A percentile compares a stretch with the other conserved stretches of the same genome.
Conservation (phyloP, 2,797 vertebrate genomes). For the Dryobates pubescens region DNA sequence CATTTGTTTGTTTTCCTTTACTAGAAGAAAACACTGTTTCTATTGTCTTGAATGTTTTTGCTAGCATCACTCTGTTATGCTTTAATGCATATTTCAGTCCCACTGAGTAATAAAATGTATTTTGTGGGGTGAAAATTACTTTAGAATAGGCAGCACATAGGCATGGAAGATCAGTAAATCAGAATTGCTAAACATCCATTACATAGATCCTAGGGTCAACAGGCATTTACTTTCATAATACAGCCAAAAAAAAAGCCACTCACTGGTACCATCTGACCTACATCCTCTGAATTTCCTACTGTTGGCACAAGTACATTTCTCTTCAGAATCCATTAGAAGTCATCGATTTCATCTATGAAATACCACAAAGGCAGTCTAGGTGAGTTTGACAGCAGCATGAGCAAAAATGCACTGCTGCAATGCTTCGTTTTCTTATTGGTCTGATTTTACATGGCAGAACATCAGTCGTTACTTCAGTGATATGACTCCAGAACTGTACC, state of each 20-base stretch:
- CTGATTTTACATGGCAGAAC: neutral
- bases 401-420: neutral
- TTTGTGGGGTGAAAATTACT: neutral
- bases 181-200: neutral
- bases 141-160: neutral
- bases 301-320: neutral
- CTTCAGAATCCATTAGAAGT: neutral
- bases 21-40: neutral
- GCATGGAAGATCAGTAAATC: neutral
- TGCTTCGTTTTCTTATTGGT: neutral
- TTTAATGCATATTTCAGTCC: neutral
- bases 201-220: neutral
- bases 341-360: neutral
- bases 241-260: neutral
- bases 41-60: neutral
- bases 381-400: neutral
- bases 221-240: neutral
- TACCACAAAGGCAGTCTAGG: neutral
- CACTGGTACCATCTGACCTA: neutral
- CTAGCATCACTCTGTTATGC: neutral
- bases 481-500: neutral
- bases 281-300: neutral
- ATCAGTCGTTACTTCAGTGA: neutral
- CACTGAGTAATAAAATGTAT: neutral
- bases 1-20: neutral